Evolutionary conservation across 2,888 invertebrate species (phyloP).

Genomic region (Bimastos eiseni): DNA sequence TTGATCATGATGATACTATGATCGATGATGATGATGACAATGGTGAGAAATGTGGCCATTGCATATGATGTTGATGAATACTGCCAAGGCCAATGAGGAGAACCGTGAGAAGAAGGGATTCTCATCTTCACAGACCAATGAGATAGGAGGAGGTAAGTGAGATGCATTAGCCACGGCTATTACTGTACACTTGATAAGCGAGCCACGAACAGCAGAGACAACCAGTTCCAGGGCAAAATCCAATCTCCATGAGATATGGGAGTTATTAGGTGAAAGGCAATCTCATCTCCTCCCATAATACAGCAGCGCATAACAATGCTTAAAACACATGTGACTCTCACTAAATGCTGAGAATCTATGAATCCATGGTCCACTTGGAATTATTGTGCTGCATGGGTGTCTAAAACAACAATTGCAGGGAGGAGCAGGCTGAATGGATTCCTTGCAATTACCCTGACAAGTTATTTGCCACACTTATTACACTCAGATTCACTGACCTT

Average conservation of each 20-base stretch:
- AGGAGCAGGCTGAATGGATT: neutral
- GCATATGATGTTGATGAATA: neutral
- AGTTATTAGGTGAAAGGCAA: neutral
- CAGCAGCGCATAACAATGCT: no score
- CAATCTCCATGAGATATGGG: neutral
- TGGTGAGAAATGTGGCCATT: neutral
- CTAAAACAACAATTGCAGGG: neutral
- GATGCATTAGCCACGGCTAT: neutral
- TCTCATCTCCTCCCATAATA: neutral
- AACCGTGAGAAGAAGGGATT: neutral
- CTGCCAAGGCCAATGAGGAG: neutral
- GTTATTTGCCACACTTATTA: conserved; percentile 1
- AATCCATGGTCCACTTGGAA: neutral
- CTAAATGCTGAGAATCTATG: neutral
- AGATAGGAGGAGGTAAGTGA: neutral
- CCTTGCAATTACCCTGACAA: neutral
- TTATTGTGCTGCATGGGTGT: neutral
- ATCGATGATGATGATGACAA: neutral
- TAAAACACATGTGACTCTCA: neutral
- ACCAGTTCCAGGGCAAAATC: neutral
- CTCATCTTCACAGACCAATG: neutral
- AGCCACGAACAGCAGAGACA: neutral
- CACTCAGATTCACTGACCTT: neutral
- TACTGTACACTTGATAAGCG: neutral
- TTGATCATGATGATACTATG: no score